Conservation (phyloP, 2,888 invertebrate species). For the Agonopterix subpropinquella region DNA sequence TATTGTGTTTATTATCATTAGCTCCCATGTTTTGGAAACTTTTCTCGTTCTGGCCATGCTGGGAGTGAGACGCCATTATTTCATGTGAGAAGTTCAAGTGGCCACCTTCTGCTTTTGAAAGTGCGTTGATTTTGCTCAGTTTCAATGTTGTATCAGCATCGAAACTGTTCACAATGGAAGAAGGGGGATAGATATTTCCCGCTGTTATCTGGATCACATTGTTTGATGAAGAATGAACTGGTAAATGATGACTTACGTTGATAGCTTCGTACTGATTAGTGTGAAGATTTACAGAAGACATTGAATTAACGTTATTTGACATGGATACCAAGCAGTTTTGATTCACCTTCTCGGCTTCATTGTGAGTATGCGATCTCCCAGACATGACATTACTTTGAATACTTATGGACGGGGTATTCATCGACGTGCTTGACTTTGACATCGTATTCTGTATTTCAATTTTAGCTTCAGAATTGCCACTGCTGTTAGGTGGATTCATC, state of each 20-base stretch:
- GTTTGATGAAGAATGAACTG: constrained; percentile 53
- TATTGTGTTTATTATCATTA: constrained; percentile 52
- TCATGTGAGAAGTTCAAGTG: constrained; percentile 67
- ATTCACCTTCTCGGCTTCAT: constrained; percentile 51
- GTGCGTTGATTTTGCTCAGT: constrained; percentile 64
- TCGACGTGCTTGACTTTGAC: constrained; percentile 40
- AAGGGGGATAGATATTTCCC: constrained; percentile 64
- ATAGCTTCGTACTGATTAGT: constrained; percentile 59
- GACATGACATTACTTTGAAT: constrained; percentile 41
- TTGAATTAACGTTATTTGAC: constrained; percentile 37
- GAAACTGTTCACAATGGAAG: constrained; percentile 57
- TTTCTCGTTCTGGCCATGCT: constrained; percentile 62
- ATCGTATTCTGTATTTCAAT: constrained; percentile 54
- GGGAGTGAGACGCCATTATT: constrained; percentile 66
- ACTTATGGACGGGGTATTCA: constrained; percentile 42
- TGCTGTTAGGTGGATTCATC: constrained; percentile 36
- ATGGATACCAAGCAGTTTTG: constrained; percentile 57
- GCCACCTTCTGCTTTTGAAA: constrained; percentile 65
- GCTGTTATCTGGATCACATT: constrained; percentile 68
- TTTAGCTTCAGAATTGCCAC: constrained; percentile 42
- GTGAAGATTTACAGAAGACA: constrained; percentile 47
- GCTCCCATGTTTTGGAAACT: constrained; percentile 60
- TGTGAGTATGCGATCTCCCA: constrained; percentile 42
- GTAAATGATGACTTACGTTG: constrained; percentile 57
- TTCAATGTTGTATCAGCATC: constrained; percentile 66